Percentiles rank a stretch among this genome's conserved stretches.
Evolutionary conservation across 2,113 vertebrate species (phyloP).

Genomic region (Chaetodon auriga): DNA sequence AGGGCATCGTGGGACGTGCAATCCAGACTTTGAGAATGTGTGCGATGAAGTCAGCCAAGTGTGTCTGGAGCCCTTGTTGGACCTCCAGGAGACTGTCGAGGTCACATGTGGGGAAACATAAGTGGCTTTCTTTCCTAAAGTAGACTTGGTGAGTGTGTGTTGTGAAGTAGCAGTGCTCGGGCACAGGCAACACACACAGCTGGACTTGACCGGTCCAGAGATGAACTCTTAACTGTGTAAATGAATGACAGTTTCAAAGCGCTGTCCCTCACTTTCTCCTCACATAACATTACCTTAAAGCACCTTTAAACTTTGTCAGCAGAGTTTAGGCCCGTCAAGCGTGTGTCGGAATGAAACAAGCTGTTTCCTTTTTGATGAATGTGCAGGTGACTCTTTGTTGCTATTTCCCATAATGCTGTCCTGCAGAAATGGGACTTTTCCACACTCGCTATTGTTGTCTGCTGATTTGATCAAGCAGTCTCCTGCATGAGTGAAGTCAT

Average conservation of each 20-base stretch:
- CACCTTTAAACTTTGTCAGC: background rate
- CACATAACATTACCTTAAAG: too few relatives aligned
- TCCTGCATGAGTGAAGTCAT: background rate
- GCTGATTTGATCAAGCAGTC: background rate
- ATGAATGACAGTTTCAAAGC: conserved; percentile 16
- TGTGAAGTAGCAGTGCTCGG: background rate
- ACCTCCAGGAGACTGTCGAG: conserved; percentile 4
- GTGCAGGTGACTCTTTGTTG: background rate
- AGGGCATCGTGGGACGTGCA: conserved; percentile 53
- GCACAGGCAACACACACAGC: background rate
- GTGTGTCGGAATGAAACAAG: background rate
- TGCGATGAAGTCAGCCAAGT: conserved; percentile 18
- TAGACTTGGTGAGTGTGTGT: background rate
- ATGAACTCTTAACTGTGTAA: conserved; percentile 15
- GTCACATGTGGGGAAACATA: conserved; percentile 15
- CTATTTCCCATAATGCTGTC: background rate
- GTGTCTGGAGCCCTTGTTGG: conserved; percentile 34
- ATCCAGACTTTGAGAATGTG: conserved; percentile 24
- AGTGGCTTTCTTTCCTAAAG: conserved; percentile 32
- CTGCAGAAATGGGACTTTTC: background rate
- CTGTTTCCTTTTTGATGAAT: background rate
- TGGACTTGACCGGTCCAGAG: conserved; percentile 3
- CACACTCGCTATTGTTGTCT: background rate
- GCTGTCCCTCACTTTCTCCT: background rate
- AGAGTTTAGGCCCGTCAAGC: background rate